Evolutionary conservation across 2,888 invertebrate genomes (phyloP).

Genomic region (Cepaea hortensis): DNA sequence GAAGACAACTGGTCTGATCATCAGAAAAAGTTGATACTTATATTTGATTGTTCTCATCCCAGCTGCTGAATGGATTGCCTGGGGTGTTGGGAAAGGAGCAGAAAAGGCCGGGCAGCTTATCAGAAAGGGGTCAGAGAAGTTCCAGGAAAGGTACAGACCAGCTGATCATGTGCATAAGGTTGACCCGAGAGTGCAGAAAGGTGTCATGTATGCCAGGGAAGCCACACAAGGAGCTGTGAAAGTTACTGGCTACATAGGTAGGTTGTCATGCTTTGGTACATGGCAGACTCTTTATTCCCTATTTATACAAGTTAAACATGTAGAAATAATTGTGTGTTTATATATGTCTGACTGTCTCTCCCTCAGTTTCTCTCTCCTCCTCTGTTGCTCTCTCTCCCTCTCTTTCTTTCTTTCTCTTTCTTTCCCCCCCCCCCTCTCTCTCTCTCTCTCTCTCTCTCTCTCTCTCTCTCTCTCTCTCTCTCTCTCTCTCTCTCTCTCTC

Average conservation of each 20-base stretch:
- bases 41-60: slow-evolving; percentile 15
- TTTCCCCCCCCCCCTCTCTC: too few relatives aligned
- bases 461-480: too few relatives aligned
- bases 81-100: slow-evolving; percentile 83
- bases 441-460: too few relatives aligned
- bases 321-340: too few relatives aligned
- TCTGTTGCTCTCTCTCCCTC: too few relatives aligned
- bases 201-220: slow-evolving; percentile 82
- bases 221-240: slow-evolving; percentile 76
- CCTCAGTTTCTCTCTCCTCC: background rate
- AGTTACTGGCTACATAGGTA: slow-evolving; percentile 42
- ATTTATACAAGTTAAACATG: background rate
- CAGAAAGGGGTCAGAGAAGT: slow-evolving; percentile 81
- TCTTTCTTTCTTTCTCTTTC: too few relatives aligned
- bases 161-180: slow-evolving; percentile 77
- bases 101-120: slow-evolving; percentile 82
- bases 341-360: too few relatives aligned
- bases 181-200: slow-evolving; percentile 80
- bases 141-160: slow-evolving; percentile 80
- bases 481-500: too few relatives aligned
- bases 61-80: slow-evolving; percentile 82
- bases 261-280: background rate
- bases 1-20: too few relatives aligned
- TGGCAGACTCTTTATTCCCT: background rate
- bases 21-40: background rate